Evolutionary conservation across 2,113 vertebrate species (phyloP).

Genomic region (Rousettus leschenaultii): DNA sequence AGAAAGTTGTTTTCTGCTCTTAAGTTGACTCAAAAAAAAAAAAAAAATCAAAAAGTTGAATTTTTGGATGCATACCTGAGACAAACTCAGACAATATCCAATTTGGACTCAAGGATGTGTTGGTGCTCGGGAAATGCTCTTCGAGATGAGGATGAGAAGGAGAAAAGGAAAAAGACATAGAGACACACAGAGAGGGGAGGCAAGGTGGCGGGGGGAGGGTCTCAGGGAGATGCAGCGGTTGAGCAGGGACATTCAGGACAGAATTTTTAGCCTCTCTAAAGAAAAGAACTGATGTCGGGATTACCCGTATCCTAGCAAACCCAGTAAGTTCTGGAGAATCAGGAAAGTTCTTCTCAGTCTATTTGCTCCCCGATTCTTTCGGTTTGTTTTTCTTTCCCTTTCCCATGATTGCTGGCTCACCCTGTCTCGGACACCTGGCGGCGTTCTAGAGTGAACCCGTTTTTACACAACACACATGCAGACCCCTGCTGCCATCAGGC

Average conservation of each 20-base stretch:
- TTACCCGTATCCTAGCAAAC: background rate
- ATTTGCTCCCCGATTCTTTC: background rate
- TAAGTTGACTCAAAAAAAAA: background rate
- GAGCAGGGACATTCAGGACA: background rate
- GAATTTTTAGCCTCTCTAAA: background rate
- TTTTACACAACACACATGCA: background rate
- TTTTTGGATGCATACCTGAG: background rate
- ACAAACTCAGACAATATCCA: background rate
- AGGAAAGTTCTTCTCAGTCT: background rate
- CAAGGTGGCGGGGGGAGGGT: fast-evolving
- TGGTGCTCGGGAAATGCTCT: background rate
- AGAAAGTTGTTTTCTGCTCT: background rate
- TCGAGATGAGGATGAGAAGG: background rate
- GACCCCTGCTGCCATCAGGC: background rate
- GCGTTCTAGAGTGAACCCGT: background rate
- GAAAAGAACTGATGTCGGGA: background rate
- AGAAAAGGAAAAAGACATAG: background rate
- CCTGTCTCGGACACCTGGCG: no score
- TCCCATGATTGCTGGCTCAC: background rate
- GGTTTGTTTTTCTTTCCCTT: background rate
- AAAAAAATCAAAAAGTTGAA: background rate
- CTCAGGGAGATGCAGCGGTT: background rate
- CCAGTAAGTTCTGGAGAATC: background rate
- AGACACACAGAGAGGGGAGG: background rate
- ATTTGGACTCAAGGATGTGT: background rate